Percentiles rank a stretch among this genome's conserved stretches.
These are phyloP conservation scores for Trichonephila clavata DNA, from an alignment of 1,140 invertebrate genomes.

Conservation along the genomic window DNA sequence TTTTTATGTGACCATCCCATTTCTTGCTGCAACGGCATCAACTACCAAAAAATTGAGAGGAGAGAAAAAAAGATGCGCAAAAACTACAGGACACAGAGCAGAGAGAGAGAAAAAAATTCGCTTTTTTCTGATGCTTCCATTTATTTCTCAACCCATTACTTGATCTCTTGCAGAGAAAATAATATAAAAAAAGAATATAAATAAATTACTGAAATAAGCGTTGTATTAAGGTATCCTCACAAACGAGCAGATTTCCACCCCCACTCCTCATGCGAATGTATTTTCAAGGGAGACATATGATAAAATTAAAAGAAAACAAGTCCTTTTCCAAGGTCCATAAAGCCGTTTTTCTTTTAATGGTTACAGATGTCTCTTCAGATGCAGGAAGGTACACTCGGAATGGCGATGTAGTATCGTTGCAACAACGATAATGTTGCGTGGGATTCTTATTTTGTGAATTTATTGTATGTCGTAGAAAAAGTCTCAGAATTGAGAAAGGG, in stretches of 20 bases:
- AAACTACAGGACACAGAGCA: conserved; percentile 3
- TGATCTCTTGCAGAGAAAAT: background rate
- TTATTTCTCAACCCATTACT: conserved; percentile 68
- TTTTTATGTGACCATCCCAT: conserved; percentile 57
- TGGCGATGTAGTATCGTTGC: conserved; percentile 12
- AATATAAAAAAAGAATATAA: conserved; percentile 58
- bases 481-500: background rate
- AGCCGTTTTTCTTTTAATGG: conserved; percentile 44
- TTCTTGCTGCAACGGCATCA: conserved; percentile 2
- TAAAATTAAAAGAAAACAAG: conserved; percentile 44
- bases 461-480: conserved; percentile 34
- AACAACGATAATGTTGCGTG: conserved; percentile 8
- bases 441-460: background rate
- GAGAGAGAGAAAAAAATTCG: background rate
- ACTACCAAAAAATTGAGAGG: conserved; percentile 51
- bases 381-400: background rate
- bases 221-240: conserved; percentile 55
- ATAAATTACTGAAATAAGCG: conserved; percentile 73
- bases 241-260: conserved; percentile 54
- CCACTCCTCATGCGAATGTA: conserved; percentile 44
- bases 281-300: conserved; percentile 55
- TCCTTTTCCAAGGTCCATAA: conserved; percentile 17
- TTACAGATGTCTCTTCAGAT: conserved; percentile 35
- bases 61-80: background rate
- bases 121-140: conserved; percentile 47